Base-by-base conservation (phyloP, 2,797 vertebrate species). In the Enteromius trimaculatus region DNA sequence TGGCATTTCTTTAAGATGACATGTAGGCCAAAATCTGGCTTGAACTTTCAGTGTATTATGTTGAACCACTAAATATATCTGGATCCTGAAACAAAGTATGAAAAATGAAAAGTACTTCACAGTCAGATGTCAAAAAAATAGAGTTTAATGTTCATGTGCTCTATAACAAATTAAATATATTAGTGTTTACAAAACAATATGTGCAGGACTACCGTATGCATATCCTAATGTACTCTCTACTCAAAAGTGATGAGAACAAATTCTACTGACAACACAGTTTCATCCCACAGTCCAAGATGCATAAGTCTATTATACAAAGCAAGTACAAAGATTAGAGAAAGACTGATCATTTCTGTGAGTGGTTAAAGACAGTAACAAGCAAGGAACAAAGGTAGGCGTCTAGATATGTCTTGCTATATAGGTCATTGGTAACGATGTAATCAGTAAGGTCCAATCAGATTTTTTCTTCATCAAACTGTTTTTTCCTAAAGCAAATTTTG, bases 101-200 rank as follows among this genome's bases (percentile, higher is more conserved):
- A 60, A 34, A 60, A 51, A 94, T 88, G 90, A 89, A 92, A 88
- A 83, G 80, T 80, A 88, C 87, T 62, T 85, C 91, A 93, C 91
- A 86, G 92, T 94, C 86, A 90, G 90, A 93, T 93, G 92, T 95
- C 90, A 94, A 95, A 96, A 88, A 96, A 96, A 96, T 96, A 96
- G 94, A 96, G 95, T 97, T 97, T 98, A 97, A 97, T 97, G 95
- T 95, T 93, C 86, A 94, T 96, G 94, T 95, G 92, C 93, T 92
- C 96, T 97, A 97, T 97, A 97, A 95, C 95, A 98, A 98, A 96
- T 97, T 96, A 97, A 97, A 97, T 98, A 98, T 97, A 98, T 97
- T 98, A 98, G 97, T 98, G 97, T 98, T 98, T 96, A 97, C 94
- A 98, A 88, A 87, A 88, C 85, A 96, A 94, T 95, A 92, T 93